A percentile compares a stretch with the other conserved stretches of the same genome.
Conservation (phyloP, 2,113 vertebrate species). For the Ictidomys tridecemlineatus region DNA sequence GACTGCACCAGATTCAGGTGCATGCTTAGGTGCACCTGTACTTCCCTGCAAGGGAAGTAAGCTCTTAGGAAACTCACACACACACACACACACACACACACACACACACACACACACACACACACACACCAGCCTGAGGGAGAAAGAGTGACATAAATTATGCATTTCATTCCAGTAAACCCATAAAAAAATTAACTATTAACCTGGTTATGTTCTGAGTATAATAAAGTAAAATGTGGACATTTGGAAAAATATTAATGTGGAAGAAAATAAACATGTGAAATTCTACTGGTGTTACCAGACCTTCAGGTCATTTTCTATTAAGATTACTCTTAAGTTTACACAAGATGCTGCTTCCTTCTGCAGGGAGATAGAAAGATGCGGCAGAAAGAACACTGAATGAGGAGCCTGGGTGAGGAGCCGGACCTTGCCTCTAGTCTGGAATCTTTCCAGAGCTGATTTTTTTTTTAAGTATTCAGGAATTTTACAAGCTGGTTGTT, state of each 20-base stretch:
- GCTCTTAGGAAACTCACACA: not conserved
- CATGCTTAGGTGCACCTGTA: constrained; percentile 4
- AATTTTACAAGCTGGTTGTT: constrained; percentile 55
- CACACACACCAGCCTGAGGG: not conserved
- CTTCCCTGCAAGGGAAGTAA: not conserved
- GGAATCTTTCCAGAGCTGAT: not conserved
- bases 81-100: rapidly evolving
- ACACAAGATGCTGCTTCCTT: not conserved
- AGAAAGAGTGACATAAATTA: not conserved
- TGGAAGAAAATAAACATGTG: constrained; percentile 36
- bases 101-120: not conserved
- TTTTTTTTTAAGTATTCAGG: constrained; percentile 43
- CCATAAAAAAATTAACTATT: constrained; percentile 8
- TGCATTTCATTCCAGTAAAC: not conserved
- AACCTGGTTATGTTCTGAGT: constrained; percentile 13
- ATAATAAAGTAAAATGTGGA: not conserved
- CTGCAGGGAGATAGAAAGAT: not conserved
- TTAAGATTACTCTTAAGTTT: not conserved
- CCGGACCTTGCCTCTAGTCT: not conserved
- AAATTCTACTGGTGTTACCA: not conserved
- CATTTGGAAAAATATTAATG: constrained; percentile 7
- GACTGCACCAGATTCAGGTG: not conserved
- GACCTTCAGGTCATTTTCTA: not conserved
- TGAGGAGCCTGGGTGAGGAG: not conserved
- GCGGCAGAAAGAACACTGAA: not conserved